A percentile compares a stretch with the other conserved stretches of the same genome.
phyloP scores from a whole-genome alignment of 1,140 invertebrate genomes.

The Cheumatopsyche charites region DNA sequence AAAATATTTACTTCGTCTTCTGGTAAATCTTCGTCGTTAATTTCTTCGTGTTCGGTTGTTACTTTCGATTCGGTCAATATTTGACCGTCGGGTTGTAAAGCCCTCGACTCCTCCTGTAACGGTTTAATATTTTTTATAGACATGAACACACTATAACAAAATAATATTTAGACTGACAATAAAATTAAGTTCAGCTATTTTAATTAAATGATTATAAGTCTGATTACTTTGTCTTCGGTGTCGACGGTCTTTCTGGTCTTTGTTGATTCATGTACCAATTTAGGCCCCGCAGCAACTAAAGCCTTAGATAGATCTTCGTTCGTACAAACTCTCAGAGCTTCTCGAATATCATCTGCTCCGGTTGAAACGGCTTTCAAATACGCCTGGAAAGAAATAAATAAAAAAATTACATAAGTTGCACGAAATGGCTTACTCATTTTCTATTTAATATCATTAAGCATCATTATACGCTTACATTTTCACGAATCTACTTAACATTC shows the following conservation, averaged over 20 bases:
- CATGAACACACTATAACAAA: neutral
- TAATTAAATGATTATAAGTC: neutral
- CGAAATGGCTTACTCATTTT: neutral
- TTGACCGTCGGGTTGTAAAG: constrained; percentile 76
- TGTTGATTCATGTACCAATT: constrained; percentile 75
- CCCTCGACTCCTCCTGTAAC: constrained; percentile 63
- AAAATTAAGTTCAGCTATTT: too few relatives aligned
- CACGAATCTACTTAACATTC: too few relatives aligned
- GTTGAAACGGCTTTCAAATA: constrained; percentile 74
- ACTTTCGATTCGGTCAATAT: constrained; percentile 82
- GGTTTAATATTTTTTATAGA: constrained; percentile 14
- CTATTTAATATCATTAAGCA: too few relatives aligned
- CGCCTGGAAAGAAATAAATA: constrained; percentile 64
- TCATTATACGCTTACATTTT: neutral
- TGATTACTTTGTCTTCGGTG: constrained; percentile 74
- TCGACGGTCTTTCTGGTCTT: constrained; percentile 80
- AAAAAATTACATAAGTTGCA: neutral
- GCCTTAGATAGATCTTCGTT: constrained; percentile 62
- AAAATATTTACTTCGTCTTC: constrained; percentile 61
- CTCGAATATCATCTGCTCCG: constrained; percentile 70
- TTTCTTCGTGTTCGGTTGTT: constrained; percentile 82
- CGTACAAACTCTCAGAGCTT: constrained; percentile 67
- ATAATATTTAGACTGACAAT: neutral
- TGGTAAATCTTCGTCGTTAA: constrained; percentile 76
- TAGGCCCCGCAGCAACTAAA: constrained; percentile 68